Conservation (phyloP, 1,140 invertebrate species). For the Holcopasites calliopsidis region DNA sequence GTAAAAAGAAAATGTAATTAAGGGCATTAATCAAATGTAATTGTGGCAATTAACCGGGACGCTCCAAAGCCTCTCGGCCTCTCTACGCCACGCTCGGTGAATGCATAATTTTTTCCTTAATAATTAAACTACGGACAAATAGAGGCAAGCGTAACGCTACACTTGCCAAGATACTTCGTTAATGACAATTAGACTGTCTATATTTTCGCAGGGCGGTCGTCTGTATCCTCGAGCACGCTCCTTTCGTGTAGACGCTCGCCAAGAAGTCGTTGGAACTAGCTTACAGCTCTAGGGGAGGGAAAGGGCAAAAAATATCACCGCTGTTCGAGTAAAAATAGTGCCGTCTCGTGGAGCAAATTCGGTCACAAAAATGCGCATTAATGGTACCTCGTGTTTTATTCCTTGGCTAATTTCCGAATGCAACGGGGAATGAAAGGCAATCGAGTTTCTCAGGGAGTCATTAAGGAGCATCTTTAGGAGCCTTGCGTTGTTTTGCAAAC, state of each 20-base stretch:
- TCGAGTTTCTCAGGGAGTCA: too few relatives aligned
- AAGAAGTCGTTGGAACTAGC: neutral
- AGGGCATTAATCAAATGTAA: constrained; percentile 56
- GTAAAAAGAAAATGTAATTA: constrained; percentile 40
- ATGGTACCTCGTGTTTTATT: neutral
- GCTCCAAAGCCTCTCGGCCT: constrained; percentile 1
- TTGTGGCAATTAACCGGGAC: constrained; percentile 48
- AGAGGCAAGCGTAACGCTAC: constrained; percentile 17
- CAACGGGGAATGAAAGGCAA: too few relatives aligned
- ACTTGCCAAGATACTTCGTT: constrained; percentile 12
- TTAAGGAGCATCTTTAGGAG: too few relatives aligned
- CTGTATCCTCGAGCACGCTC: neutral
- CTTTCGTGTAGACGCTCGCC: neutral
- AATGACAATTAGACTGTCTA: constrained; percentile 28
- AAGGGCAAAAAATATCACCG: neutral
- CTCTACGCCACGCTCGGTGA: constrained; percentile 22
- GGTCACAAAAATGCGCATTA: neutral
- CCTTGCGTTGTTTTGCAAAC: too few relatives aligned
- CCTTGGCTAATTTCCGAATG: too few relatives aligned
- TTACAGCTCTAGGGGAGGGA: neutral
- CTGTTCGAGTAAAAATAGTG: too few relatives aligned
- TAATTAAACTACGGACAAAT: constrained; percentile 43
- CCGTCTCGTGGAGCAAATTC: neutral
- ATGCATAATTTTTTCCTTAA: constrained; percentile 49
- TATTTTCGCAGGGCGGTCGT: neutral